A percentile compares a stretch with the other conserved stretches of the same genome.
phyloP scores from a whole-genome alignment of 1,140 invertebrate species.

The Dufourea novaeangliae region DNA sequence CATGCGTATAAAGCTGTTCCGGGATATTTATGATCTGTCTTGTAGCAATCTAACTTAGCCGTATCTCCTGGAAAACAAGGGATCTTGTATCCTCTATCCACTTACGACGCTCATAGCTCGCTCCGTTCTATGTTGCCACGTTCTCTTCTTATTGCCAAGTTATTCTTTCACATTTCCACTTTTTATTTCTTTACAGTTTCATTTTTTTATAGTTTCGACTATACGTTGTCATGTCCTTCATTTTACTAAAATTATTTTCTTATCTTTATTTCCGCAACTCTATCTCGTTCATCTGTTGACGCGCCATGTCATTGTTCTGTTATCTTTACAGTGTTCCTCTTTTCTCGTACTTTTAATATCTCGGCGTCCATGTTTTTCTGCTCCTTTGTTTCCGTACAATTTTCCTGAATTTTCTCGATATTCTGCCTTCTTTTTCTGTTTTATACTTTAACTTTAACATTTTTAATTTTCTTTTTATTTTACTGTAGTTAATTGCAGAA shows the following conservation, averaged over 20 bases:
- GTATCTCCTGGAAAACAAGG: slow-evolving; percentile 28
- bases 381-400: not conserved
- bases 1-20: slow-evolving; percentile 18
- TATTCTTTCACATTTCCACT: not conserved
- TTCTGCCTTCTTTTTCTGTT: no score
- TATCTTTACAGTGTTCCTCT: not conserved
- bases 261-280: not conserved
- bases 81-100: slow-evolving; percentile 8
- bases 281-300: not conserved
- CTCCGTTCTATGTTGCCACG: not conserved
- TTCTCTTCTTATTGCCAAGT: not conserved
- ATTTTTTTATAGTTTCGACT: no score
- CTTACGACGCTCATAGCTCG: not conserved
- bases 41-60: slow-evolving; percentile 64
- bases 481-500: no score
- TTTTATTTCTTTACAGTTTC: not conserved
- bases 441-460: no score
- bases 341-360: not conserved
- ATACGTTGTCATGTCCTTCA: not conserved
- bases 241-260: not conserved
- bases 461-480: no score
- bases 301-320: not conserved
- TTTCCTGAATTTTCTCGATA: no score
- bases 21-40: slow-evolving; percentile 67
- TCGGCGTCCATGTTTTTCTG: not conserved